phyloP scores from a whole-genome alignment of 2,797 vertebrate genomes.

The Anguilla marmorata region DNA sequence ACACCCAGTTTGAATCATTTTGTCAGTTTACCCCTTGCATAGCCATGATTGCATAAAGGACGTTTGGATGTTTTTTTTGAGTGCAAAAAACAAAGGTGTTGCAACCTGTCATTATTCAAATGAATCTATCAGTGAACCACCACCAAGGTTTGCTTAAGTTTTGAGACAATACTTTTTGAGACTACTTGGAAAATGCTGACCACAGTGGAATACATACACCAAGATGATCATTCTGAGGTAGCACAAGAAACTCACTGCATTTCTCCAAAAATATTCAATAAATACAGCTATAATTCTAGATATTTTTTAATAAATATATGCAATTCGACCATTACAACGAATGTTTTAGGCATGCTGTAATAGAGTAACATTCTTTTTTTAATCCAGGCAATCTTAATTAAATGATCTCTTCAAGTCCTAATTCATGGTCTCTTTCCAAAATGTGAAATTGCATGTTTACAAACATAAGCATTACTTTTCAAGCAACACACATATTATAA shows the following conservation, averaged over 20 bases:
- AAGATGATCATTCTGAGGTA: conserved; percentile 22
- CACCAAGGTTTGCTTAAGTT: background rate
- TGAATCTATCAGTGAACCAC: background rate
- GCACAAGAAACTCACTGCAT: conserved; percentile 8
- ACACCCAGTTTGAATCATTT: conserved; percentile 22
- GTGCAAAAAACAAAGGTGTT: background rate
- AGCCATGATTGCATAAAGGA: conserved; percentile 59
- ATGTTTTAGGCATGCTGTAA: conserved; percentile 18
- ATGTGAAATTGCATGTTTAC: background rate
- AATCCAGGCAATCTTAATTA: background rate
- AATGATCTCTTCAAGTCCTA: background rate
- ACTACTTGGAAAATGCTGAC: conserved; percentile 38
- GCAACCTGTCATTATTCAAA: background rate
- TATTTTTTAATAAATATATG: background rate
- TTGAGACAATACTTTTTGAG: background rate
- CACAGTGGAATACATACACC: conserved; percentile 22
- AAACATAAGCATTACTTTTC: background rate
- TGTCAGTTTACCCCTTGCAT: conserved; percentile 58
- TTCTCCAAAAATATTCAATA: background rate
- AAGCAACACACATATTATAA: background rate
- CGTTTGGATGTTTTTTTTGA: background rate
- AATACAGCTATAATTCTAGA: conserved; percentile 4
- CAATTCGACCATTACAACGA: background rate
- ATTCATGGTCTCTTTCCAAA: conserved; percentile 2
- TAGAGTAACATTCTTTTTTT: background rate